phyloP scores from a whole-genome alignment of 2,888 invertebrate species.

The Lepidocyrtoides sp. region DNA sequence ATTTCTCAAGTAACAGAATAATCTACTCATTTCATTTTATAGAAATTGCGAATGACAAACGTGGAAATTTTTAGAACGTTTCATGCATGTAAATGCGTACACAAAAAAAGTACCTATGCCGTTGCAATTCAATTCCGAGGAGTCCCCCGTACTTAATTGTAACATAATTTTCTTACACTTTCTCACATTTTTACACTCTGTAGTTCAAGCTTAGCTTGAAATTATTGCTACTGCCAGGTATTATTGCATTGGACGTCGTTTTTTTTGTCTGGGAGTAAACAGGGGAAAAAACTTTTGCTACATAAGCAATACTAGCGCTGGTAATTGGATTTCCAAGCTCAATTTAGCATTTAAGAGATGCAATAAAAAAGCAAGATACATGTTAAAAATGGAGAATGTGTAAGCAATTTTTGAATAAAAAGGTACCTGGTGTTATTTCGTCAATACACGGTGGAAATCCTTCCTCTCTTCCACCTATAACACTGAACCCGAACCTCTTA shows the following conservation, averaged over 20 bases:
- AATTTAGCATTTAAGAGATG: not conserved
- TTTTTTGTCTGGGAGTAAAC: not conserved
- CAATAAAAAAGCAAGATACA: not conserved
- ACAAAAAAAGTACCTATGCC: too few species aligned
- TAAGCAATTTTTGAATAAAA: not conserved
- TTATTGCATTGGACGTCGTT: not conserved
- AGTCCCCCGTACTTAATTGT: too few species aligned
- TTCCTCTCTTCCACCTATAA: constrained; percentile 87
- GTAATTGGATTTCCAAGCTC: not conserved
- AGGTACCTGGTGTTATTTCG: constrained; percentile 86
- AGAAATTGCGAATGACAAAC: too few species aligned
- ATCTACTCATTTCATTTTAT: not conserved
- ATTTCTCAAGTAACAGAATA: not conserved
- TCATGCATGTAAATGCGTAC: too few species aligned
- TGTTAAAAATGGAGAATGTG: not conserved
- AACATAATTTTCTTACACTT: not conserved
- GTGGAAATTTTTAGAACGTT: too few species aligned
- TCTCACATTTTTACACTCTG: too few species aligned
- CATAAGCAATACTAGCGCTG: not conserved
- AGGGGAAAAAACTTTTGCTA: not conserved
- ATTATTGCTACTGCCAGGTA: not conserved
- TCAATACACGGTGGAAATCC: constrained; percentile 87
- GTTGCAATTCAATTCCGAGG: too few species aligned
- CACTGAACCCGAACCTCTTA: constrained; percentile 87
- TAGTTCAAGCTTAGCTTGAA: too few species aligned